Evolutionary conservation across 2,797 vertebrate species (phyloP), one percentile per base, ranked within the genome.

Genomic region (Acanthurus tractus): DNA sequence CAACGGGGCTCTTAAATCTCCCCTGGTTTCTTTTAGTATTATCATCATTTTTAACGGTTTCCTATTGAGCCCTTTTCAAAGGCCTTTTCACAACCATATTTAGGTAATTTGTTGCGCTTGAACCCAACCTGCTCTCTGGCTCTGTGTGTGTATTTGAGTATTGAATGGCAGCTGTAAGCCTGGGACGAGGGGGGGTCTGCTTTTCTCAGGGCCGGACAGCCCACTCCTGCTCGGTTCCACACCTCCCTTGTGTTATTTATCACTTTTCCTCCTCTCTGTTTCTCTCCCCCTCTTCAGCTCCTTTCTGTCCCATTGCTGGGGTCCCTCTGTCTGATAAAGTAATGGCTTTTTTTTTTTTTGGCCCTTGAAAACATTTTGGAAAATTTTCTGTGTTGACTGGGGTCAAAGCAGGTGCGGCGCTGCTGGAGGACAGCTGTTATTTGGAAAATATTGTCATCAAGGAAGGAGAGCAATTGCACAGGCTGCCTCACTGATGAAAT

Each of bases 101-200:
- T 92, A 89, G 86, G 89, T 93, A 69, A 94, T 94, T 95, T 93
- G 91, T 94, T 93, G 89, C 85, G 90, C 90, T 95, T 93, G 89
- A 93, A 92, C 90, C 88, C 76, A 82, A 93, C 88, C 84, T 92
- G 89, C 88, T 92, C 86, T 82, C 83, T 63, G 77, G 68, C 64
- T 79, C 57, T 69, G 53, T 79, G 61, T 86, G 72, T 75, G 59
- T 72, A 17, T 81, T 82, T 84, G 66, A 36, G 55, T 23, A 15
- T 52, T 93, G 89, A 95, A 93, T 92, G 86, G 93, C 81, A 92
- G 79, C 85, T 92, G 83, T 89, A 92, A 85, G 81, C 89, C 87
- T 90, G 86, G 88, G 90, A 90, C 15, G 77, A 76, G 82, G 88
- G 84, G 90, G 89, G 83, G 81, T 84, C 86, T 58, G 66, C 29